Percentiles rank a stretch among this genome's conserved stretches.
Evolutionary conservation across 2,888 invertebrate genomes (phyloP).

Genomic region (Azorinus chamasolen): DNA sequence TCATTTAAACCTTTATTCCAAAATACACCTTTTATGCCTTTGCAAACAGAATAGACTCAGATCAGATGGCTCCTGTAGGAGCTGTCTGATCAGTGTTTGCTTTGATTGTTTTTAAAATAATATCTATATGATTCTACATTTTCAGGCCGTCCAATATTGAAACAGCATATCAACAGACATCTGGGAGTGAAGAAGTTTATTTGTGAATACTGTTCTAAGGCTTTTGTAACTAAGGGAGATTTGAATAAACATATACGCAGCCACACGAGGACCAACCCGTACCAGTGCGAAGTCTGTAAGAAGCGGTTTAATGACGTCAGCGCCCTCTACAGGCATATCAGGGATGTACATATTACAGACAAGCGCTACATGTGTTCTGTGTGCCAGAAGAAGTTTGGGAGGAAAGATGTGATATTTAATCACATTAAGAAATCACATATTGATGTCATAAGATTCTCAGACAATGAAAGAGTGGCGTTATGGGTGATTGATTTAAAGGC

Average conservation of each 20-base stretch:
- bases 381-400: slow-evolving; percentile 18
- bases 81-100: no score
- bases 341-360: slow-evolving; percentile 1
- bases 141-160: slow-evolving; percentile 36
- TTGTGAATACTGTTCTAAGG: slow-evolving; percentile 51
- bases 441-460: neutral
- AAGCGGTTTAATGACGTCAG: slow-evolving; percentile 40
- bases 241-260: slow-evolving; percentile 44
- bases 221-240: slow-evolving; percentile 47
- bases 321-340: slow-evolving; percentile 30
- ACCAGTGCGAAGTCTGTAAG: slow-evolving; percentile 28
- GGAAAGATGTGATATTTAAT: neutral
- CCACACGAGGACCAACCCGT: slow-evolving; percentile 38
- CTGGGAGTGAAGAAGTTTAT: slow-evolving; percentile 39
- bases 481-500: slow-evolving; percentile 11
- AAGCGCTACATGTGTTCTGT: slow-evolving; percentile 21
- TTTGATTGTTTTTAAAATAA: no score
- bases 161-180: slow-evolving; percentile 40
- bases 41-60: no score
- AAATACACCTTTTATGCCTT: no score
- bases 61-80: no score
- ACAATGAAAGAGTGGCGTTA: slow-evolving; percentile 1
- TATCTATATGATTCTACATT: slow-evolving; percentile 1
- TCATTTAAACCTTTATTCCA: no score
- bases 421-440: slow-evolving; percentile 12